Conservation (phyloP, 2,797 vertebrate genomes). For the Etheostoma perlongum region DNA sequence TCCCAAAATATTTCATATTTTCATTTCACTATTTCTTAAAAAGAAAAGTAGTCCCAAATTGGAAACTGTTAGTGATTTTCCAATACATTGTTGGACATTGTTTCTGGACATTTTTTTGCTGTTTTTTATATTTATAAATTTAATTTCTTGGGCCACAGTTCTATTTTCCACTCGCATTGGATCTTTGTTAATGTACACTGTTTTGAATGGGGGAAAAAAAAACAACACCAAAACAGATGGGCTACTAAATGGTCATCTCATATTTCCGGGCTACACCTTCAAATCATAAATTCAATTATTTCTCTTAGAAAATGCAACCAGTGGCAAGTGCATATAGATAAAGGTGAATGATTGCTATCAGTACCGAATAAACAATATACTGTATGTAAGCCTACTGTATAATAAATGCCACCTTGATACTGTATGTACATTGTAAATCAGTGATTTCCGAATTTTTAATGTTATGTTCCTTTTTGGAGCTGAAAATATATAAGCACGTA, state of each 20-base stretch:
- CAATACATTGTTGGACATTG: neutral
- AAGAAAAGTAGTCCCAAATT: neutral
- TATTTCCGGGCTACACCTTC: neutral
- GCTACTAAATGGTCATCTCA: neutral
- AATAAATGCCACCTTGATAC: neutral
- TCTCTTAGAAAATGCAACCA: neutral
- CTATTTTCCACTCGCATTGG: neutral
- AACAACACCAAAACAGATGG: no score
- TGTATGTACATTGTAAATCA: neutral
- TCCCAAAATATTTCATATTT: neutral
- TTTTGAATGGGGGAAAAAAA: neutral
- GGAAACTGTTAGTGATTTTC: neutral
- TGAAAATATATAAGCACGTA: neutral
- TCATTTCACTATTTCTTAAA: neutral
- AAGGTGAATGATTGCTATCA: neutral
- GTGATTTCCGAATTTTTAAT: neutral
- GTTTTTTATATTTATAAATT: no score
- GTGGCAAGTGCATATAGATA: neutral
- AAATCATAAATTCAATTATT: neutral
- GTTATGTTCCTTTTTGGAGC: neutral
- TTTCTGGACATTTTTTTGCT: no score
- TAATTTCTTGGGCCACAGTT: no score
- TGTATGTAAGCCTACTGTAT: no score
- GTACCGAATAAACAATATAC: no score
- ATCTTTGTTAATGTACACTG: neutral